phyloP scores from a whole-genome alignment of 2,113 vertebrate species.

The Tringa solitaria region DNA sequence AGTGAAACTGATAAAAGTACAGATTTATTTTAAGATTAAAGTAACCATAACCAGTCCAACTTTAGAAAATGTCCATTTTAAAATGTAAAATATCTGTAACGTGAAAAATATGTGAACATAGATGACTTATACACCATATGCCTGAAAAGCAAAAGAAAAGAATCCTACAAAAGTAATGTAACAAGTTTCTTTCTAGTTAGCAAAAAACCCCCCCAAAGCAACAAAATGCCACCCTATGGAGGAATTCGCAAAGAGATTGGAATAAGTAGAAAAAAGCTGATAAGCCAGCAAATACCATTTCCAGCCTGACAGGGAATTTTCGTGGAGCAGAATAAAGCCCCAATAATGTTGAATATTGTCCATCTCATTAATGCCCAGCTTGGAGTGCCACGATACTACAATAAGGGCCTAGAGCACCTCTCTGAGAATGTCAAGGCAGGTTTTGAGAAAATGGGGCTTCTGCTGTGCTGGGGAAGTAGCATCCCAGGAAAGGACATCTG shows the following conservation, averaged over 20 bases:
- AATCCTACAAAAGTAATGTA: neutral
- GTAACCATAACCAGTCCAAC: neutral
- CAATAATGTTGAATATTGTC: neutral
- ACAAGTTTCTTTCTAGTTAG: neutral
- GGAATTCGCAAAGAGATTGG: neutral
- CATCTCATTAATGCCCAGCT: fast-evolving
- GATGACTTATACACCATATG: neutral
- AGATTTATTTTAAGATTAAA: neutral
- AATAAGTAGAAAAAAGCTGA: fast-evolving
- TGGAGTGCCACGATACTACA: too few species aligned
- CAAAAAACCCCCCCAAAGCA: neutral
- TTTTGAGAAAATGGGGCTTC: neutral
- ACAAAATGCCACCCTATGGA: neutral
- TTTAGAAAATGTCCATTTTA: neutral
- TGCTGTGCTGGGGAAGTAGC: neutral
- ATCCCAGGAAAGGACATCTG: neutral
- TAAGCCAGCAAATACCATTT: neutral
- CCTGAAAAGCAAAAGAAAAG: neutral
- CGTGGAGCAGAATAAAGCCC: neutral
- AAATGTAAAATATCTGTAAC: neutral
- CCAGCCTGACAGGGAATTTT: neutral
- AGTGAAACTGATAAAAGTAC: neutral
- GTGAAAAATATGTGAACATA: neutral
- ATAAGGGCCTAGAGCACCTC: neutral
- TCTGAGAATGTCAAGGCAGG: neutral